Base-by-base conservation (phyloP, 2,113 vertebrate species). In the Boleophthalmus pectinirostris region DNA sequence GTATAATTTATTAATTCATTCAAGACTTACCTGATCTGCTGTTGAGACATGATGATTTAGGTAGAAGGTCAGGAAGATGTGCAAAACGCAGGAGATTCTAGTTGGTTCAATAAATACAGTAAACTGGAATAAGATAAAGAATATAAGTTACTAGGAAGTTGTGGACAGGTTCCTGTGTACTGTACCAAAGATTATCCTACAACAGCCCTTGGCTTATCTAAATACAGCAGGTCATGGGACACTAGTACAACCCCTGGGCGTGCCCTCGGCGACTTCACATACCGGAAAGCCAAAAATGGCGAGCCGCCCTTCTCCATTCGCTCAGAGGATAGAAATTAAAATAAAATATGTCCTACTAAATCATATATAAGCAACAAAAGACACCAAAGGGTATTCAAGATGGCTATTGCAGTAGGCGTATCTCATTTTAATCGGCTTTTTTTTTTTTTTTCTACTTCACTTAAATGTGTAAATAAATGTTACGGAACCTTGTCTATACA, bases 1-100 rank as follows among this genome's bases (percentile, higher is more conserved):
- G 29, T 29, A 24, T 15, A 58, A 6, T 25, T 6, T 18, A 63
- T 4, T 18, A 3, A 45, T 21, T n/a, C 21, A 43, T 16, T 9
- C 3, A 43, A 64, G 16, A 65, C 81, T 73, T 63, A 93, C 93
- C 93, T 94, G 67, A 95, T 93, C 25, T 93, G 92, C 63, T 94
- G 92, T 79, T 95, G 93, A 86, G 94, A 88, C 94, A 95, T 95
- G 66, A 63, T 90, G 81, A 78, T 80, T 72, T 21, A 29, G 29
- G 29, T 29, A 33, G 53, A 29, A 57, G 38, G 46, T 73, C 2
- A 63, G 35, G 65, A 45, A 29, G 69, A 24, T 38, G 71, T 61
- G 58, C 1, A 23, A 56, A 3, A 23, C 23, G 25, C 57, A 69
- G 69, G 21, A 67, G 66, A 49, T 38, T 35, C 51, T 70, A 3